phyloP scores from a whole-genome alignment of 1,140 invertebrate genomes.

The Drosophila takahashii region DNA sequence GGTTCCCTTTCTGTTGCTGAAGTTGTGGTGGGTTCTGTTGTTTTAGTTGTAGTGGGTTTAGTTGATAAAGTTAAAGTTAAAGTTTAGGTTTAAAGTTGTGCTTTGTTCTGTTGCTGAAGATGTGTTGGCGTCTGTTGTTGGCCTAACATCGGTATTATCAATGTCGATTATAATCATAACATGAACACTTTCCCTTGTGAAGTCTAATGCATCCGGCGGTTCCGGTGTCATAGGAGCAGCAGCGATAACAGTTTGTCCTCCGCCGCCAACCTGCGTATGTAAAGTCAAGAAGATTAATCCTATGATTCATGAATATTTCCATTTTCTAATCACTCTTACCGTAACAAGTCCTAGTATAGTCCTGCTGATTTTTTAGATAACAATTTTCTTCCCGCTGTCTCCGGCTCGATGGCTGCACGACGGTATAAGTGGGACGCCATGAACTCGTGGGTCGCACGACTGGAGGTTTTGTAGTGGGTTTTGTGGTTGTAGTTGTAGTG shows the following conservation, averaged over 20 bases:
- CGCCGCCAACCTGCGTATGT: constrained; percentile 30
- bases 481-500: constrained; percentile 4
- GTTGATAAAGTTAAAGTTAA: not conserved
- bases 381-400: constrained; percentile 13
- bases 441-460: constrained; percentile 3
- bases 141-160: not conserved
- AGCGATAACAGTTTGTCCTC: constrained; percentile 56
- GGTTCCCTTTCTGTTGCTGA: not conserved
- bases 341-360: constrained; percentile 21
- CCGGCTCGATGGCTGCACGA: constrained; percentile 29
- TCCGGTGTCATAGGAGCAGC: constrained; percentile 49
- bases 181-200: constrained; percentile 42
- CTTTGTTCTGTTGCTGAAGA: not conserved
- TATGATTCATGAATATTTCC: not conserved
- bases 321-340: constrained; percentile 20
- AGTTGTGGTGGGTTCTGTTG: not conserved
- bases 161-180: not conserved
- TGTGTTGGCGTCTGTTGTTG: not conserved
- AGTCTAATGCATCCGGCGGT: constrained; percentile 61
- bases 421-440: constrained; percentile 1
- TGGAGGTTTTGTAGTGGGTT: constrained; percentile 2
- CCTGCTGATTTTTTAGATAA: constrained; percentile 44
- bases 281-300: not conserved
- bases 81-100: not conserved
- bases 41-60: not conserved